Percentiles rank a stretch among this genome's conserved stretches.
phyloP scores from a whole-genome alignment of 2,888 invertebrate species.

The Drepanosiphum platanoidis region DNA sequence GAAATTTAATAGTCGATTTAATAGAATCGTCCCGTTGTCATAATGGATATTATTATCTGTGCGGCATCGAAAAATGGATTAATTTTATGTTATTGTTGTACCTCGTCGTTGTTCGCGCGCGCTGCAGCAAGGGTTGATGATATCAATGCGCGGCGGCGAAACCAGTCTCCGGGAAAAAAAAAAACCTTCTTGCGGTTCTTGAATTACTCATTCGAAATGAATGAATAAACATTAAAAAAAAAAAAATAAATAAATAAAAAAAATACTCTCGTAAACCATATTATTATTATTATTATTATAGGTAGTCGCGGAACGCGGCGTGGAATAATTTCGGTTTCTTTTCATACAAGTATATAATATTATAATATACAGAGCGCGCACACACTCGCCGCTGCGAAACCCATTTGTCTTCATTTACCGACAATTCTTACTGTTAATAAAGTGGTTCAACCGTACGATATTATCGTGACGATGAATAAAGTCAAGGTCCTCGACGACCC shows the following conservation, averaged over 20 bases:
- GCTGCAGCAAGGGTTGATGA: not conserved
- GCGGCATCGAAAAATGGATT: conserved; percentile 16
- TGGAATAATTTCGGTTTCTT: conserved; percentile 52
- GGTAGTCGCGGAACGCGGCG: conserved; percentile 44
- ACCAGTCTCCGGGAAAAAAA: conserved; percentile 42
- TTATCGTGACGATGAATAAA: conserved; percentile 43
- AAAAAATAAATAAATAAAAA: no score
- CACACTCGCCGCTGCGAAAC: conserved; percentile 48
- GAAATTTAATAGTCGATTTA: not conserved
- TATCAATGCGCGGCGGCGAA: conserved; percentile 12
- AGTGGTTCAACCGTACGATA: conserved; percentile 58
- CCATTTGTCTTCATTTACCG: conserved; percentile 62
- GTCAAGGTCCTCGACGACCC: conserved; percentile 58
- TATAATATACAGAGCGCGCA: not conserved
- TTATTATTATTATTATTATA: no score
- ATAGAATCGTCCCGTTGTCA: not conserved
- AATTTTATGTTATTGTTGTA: conserved; percentile 56
- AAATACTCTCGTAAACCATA: conserved; percentile 45
- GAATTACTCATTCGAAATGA: conserved; percentile 47
- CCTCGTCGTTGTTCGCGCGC: not conserved
- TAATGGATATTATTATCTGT: conserved; percentile 4
- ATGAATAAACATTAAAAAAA: no score
- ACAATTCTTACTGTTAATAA: conserved; percentile 60
- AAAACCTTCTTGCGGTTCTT: conserved; percentile 39
- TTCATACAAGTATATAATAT: conserved; percentile 24